Evolutionary conservation across 2,888 invertebrate species (phyloP).

Genomic region (Hedychridium roseum): DNA sequence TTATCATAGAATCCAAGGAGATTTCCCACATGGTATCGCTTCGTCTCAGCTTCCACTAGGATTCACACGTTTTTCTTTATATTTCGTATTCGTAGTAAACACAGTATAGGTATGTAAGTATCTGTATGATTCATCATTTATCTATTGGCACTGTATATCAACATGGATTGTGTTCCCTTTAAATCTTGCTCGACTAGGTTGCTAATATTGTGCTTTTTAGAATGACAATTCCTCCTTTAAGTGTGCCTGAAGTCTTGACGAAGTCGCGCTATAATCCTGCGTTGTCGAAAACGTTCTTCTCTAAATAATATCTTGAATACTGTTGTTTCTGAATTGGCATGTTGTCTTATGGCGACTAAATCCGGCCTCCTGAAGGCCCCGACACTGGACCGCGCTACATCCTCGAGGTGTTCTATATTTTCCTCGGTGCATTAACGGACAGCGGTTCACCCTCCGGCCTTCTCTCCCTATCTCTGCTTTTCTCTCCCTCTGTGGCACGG

Average conservation of each 20-base stretch:
- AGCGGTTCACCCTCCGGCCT: not conserved
- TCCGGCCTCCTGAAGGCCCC: conserved; percentile 43
- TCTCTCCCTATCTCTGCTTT: not conserved
- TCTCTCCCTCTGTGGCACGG: conserved; percentile 14
- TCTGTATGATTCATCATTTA: not conserved
- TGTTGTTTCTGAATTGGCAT: not conserved
- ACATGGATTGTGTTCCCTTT: too few relatives aligned
- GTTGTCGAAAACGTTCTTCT: not conserved
- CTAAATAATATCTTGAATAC: not conserved
- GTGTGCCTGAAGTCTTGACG: not conserved
- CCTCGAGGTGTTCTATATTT: conserved; percentile 26
- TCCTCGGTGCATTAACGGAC: conserved; percentile 5
- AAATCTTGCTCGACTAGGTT: too few relatives aligned
- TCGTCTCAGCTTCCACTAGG: too few relatives aligned
- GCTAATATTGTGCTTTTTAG: not conserved
- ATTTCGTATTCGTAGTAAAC: not conserved
- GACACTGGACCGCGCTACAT: conserved; percentile 42
- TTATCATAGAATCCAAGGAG: too few relatives aligned
- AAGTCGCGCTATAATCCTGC: not conserved
- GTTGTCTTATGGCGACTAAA: conserved; percentile 16
- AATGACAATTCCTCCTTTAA: not conserved
- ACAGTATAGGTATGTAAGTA: not conserved
- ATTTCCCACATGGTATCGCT: too few relatives aligned
- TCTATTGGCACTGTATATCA: too few relatives aligned
- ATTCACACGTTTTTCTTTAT: not conserved